Percentiles rank a stretch among this genome's conserved stretches.
phyloP scores from a whole-genome alignment of 2,113 vertebrate species.

The Hemiscyllium ocellatum region DNA sequence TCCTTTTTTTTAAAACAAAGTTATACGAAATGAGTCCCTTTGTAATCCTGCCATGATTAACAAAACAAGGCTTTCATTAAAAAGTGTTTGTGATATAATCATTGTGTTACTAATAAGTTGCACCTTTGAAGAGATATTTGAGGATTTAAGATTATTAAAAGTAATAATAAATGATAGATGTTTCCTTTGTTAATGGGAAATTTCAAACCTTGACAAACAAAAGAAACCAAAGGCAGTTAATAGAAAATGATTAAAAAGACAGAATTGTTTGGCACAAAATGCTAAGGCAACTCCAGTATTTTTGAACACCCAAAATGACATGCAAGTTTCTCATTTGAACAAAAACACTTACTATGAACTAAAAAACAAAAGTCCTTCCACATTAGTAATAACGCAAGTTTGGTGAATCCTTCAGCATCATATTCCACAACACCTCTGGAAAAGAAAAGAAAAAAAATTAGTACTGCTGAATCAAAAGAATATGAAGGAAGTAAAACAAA shows the following conservation, averaged over 20 bases:
- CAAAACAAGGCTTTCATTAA: too few species aligned
- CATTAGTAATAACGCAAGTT: conserved; percentile 90
- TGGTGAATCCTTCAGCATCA: conserved; percentile 95
- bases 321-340: conserved; percentile 20
- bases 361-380: conserved; percentile 97
- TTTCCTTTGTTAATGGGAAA: too few species aligned
- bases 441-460: conserved; percentile 41
- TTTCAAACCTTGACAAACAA: too few species aligned
- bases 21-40: too few species aligned
- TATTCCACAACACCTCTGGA: conserved; percentile 92
- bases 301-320: neutral
- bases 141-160: too few species aligned
- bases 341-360: conserved; percentile 83
- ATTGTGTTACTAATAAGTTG: too few species aligned
- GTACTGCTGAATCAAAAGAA: neutral
- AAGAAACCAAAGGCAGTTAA: too few species aligned
- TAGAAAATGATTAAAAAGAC: neutral
- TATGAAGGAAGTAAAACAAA: neutral
- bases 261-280: neutral
- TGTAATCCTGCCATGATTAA: too few species aligned
- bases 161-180: too few species aligned
- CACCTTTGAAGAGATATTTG: too few species aligned
- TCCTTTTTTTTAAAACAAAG: too few species aligned
- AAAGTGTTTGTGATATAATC: too few species aligned
- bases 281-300: neutral